Percentiles rank a stretch among this genome's conserved stretches.
Conservation (phyloP, 2,888 invertebrate genomes). For the Lepidocyrtoides sp. region DNA sequence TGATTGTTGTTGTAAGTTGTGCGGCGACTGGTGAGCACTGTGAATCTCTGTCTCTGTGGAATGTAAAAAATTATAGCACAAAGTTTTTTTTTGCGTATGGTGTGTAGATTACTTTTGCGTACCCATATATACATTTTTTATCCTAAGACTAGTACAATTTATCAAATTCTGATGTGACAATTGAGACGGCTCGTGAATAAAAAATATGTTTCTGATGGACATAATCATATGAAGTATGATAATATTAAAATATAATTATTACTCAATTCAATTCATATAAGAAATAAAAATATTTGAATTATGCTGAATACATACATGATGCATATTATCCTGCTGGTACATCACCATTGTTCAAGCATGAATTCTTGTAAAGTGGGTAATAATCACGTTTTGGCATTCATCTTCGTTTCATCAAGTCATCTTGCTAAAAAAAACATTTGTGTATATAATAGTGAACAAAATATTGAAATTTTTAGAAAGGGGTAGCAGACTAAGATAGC, state of each 20-base stretch:
- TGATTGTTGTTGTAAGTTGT: conserved; percentile 2
- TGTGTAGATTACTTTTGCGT: not conserved
- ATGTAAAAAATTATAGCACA: conserved; percentile 14
- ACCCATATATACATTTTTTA: conserved; percentile 12
- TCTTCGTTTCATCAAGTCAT: conserved; percentile 24
- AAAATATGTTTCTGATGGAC: conserved; percentile 27
- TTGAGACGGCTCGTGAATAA: conserved; percentile 39
- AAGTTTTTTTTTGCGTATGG: not conserved
- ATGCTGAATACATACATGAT: not conserved
- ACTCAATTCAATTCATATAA: conserved; percentile 4
- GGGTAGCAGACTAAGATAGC: not conserved
- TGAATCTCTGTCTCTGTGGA: conserved; percentile 1
- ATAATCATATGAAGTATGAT: not conserved
- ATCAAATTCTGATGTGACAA: conserved; percentile 57
- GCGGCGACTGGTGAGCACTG: not conserved
- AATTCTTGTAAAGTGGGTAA: conserved; percentile 10
- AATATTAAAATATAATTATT: not conserved
- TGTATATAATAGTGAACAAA: not conserved
- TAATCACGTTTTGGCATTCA: conserved; percentile 50
- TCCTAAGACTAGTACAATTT: not conserved
- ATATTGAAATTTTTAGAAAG: conserved; percentile 41
- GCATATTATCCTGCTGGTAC: not conserved
- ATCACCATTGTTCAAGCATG: not conserved
- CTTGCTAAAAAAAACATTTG: not conserved
- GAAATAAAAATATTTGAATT: conserved; percentile 40